phyloP scores from a whole-genome alignment of 2,797 vertebrate species.

The Cuniculus paca region DNA sequence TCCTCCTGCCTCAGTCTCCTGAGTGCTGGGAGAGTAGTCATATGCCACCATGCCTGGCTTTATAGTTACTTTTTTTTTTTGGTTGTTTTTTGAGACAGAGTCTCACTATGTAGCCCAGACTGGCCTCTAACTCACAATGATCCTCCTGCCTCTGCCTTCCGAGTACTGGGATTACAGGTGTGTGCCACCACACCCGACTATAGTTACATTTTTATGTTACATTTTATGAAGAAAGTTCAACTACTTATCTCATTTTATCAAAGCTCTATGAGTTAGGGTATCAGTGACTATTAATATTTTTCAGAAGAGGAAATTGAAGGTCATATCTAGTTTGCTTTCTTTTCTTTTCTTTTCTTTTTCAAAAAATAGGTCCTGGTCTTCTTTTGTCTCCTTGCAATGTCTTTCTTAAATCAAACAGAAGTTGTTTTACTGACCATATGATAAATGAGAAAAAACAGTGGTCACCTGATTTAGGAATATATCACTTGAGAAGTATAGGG shows the following conservation, averaged over 20 bases:
- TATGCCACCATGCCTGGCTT: not conserved
- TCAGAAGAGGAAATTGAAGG: conserved; percentile 23
- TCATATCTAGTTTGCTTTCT: not conserved
- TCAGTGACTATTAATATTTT: not conserved
- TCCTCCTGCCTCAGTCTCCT: not conserved
- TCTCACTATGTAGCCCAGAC: not conserved
- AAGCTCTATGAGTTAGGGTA: not conserved
- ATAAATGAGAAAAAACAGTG: not conserved
- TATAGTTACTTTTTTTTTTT: not conserved
- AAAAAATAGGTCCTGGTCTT: not conserved
- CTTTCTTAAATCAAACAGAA: conserved; percentile 24
- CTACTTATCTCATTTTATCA: not conserved
- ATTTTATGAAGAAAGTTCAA: conserved; percentile 9
- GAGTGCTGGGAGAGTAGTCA: not conserved
- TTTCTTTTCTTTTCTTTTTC: not conserved
- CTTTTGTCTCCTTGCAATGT: not conserved
- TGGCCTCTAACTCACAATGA: not conserved
- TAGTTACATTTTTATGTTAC: not conserved
- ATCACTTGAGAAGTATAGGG: not conserved
- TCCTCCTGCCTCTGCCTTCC: not conserved
- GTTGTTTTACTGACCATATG: conserved; percentile 8
- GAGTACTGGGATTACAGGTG: not conserved
- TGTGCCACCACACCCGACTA: not conserved
- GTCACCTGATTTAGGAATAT: not conserved
- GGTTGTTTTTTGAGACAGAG: not conserved